Evolutionary conservation across 2,888 invertebrate genomes (phyloP).

Genomic region (Acanthopleura granulata): DNA sequence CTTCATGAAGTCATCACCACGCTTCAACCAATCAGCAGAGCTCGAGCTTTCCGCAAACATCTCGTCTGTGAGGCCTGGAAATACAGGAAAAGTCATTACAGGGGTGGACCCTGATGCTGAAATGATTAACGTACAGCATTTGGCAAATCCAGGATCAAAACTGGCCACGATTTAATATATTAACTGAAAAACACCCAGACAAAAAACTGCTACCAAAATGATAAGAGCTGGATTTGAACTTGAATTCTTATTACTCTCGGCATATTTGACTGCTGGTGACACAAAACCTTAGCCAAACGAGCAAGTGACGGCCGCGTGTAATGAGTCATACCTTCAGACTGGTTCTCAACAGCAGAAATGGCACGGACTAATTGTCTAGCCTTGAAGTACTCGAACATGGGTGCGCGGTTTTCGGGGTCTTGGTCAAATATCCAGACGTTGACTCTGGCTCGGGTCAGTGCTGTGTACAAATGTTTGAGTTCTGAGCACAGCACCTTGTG

Average conservation of each 20-base stretch:
- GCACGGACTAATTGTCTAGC: slow-evolving; percentile 44
- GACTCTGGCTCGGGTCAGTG: slow-evolving; percentile 58
- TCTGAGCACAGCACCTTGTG: slow-evolving; percentile 63
- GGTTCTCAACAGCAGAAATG: slow-evolving; percentile 13
- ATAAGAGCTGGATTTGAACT: too few relatives aligned
- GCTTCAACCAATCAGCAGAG: slow-evolving; percentile 47
- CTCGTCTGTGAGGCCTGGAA: slow-evolving; percentile 32
- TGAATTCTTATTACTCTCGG: too few relatives aligned
- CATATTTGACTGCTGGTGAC: too few relatives aligned
- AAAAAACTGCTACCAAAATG: too few relatives aligned
- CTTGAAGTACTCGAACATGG: slow-evolving; percentile 63
- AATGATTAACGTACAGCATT: too few relatives aligned
- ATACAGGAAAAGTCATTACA: slow-evolving; percentile 14
- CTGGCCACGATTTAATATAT: too few relatives aligned
- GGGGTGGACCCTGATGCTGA: too few relatives aligned
- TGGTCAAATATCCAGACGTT: slow-evolving; percentile 67
- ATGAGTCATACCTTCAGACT: slow-evolving; percentile 13
- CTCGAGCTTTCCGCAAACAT: slow-evolving; percentile 58
- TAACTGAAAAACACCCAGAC: too few relatives aligned
- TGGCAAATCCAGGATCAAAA: too few relatives aligned
- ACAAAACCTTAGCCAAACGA: too few relatives aligned
- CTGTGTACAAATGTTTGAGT: slow-evolving; percentile 62
- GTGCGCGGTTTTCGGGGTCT: slow-evolving; percentile 50
- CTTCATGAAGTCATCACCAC: slow-evolving; percentile 55
- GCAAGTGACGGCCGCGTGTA: too few relatives aligned